Conservation (phyloP, 2,888 invertebrate species). For the Chirona hameri region DNA sequence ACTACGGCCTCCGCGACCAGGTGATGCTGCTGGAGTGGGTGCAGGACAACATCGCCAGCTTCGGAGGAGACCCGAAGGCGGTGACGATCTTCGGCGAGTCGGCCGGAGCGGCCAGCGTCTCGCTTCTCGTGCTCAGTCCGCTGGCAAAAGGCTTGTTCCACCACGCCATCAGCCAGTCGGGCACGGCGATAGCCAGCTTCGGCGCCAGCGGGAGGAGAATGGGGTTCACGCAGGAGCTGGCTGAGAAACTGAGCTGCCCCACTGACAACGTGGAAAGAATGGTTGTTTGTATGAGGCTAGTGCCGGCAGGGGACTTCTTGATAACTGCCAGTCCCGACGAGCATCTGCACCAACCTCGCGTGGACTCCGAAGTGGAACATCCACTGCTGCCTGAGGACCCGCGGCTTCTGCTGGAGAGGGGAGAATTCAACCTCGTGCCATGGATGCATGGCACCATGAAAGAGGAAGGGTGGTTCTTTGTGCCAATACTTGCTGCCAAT, state of each 20-base stretch:
- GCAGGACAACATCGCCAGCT: conserved; percentile 26
- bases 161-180: conserved; percentile 29
- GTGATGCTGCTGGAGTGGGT: conserved; percentile 31
- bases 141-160: conserved; percentile 30
- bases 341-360: neutral
- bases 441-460: neutral
- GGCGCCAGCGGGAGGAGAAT: neutral
- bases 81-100: conserved; percentile 33
- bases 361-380: neutral
- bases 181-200: conserved; percentile 29
- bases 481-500: neutral
- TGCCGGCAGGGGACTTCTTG: neutral
- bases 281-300: conserved; percentile 80
- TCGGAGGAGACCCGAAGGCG: conserved; percentile 32
- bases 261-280: conserved; percentile 54
- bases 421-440: neutral
- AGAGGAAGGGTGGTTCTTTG: neutral
- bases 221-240: conserved; percentile 74
- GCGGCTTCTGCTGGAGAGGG: neutral
- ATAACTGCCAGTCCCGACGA: no score
- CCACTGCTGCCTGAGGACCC: neutral
- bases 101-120: conserved; percentile 30
- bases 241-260: neutral
- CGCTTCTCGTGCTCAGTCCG: conserved; percentile 30
- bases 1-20: conserved; percentile 33